Percentiles rank a stretch among this genome's conserved stretches.
phyloP scores from a whole-genome alignment of 2,888 invertebrate genomes.

The Limnephilus marmoratus region DNA sequence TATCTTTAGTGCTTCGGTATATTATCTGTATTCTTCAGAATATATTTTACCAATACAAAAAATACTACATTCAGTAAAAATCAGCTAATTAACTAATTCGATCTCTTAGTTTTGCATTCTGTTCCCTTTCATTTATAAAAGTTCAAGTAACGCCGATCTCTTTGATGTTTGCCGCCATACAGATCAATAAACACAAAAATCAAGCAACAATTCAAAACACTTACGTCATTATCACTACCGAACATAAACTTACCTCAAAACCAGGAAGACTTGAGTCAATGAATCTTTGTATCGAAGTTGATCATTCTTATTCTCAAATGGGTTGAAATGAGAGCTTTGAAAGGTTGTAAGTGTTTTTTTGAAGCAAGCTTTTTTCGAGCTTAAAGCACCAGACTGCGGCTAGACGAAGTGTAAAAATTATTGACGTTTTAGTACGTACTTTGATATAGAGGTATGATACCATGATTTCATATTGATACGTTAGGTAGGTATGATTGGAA shows the following conservation, averaged over 20 bases:
- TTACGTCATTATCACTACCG: not conserved
- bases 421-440: not conserved
- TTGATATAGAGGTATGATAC: not conserved
- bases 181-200: not conserved
- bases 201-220: not conserved
- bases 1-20: not conserved
- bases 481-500: not conserved
- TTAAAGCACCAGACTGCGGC: not conserved
- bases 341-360: not conserved
- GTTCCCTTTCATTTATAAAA: constrained; percentile 46
- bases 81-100: constrained; percentile 56
- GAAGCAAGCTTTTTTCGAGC: not conserved
- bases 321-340: not conserved
- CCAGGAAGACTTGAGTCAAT: not conserved
- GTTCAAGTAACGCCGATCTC: constrained; percentile 40
- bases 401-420: not conserved
- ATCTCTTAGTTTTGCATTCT: constrained; percentile 44
- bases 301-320: not conserved
- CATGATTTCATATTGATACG: not conserved
- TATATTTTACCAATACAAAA: not conserved
- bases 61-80: not conserved
- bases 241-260: not conserved
- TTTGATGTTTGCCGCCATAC: constrained; percentile 55
- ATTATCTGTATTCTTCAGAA: not conserved
- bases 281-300: not conserved